Base-by-base conservation (phyloP, 2,888 invertebrate species). In the Spisula solida region DNA sequence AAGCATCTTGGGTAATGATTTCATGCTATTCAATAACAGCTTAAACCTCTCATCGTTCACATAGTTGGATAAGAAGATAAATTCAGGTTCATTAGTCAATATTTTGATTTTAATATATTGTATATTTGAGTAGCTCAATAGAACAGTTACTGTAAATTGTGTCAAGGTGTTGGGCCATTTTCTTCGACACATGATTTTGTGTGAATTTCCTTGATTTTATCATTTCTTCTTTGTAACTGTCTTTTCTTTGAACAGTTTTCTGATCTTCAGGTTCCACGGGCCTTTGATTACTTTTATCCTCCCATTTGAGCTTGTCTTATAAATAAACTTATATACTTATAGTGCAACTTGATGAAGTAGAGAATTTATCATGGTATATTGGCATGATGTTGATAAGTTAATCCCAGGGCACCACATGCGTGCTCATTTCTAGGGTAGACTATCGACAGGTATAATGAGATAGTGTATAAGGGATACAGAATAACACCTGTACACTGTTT, bases 1-100 rank as follows among this genome's bases (percentile, higher is more conserved):
- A 88, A 92, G 92, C 75, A 75, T 31, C 14, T 1, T 31, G 75
- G 34, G 70, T 41, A 8, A 41, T 41, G 41, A 41, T 41, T 41
- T 41, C 41, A 41, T 41, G 41, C 4, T 41, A 41, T 41, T 41
- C 41, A 41, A 41, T 41, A 41, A 8, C 41, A 41, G 41, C 8
- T 2, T 8, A 41, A 41, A 41, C 8, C 41, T 41, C 4, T 41
- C 41, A 2, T 5, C 4, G 41, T 41, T 41, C 41, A 41, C 8
- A 41, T 41, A 41, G 41, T 41, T 41, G 8, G 41, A 8, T 41
- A 5, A 5, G 8, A 41, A 41, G 41, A 5, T 41, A 5, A 41
- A 41, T 41, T 41, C n/a, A n/a, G n/a, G 41, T 41, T 8, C 2
- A 41, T 41, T 41, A 41, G 2, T 41, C 41, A 41, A 41, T 41